Evolutionary conservation across 2,797 vertebrate species (phyloP).

Genomic region (Tachyglossus aculeatus): DNA sequence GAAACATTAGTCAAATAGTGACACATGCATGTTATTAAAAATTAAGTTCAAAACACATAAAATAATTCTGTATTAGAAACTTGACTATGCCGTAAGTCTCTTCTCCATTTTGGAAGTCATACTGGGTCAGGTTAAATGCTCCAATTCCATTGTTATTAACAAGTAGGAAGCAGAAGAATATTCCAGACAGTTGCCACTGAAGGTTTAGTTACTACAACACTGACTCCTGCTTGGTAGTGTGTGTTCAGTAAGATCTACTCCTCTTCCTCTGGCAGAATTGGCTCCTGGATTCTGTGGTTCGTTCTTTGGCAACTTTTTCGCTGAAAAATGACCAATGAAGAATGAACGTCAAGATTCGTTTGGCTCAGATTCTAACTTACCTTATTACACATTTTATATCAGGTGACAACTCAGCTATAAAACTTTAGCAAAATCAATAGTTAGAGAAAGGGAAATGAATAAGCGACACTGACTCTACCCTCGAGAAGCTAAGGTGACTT

Average conservation of each 20-base stretch:
- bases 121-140: slow-evolving; percentile 82
- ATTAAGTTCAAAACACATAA: slow-evolving; percentile 80
- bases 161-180: slow-evolving; percentile 79
- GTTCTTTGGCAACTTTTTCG: slow-evolving; percentile 97
- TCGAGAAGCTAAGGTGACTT: too few relatives aligned
- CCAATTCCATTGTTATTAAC: slow-evolving; percentile 85
- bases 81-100: slow-evolving; percentile 90
- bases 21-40: slow-evolving; percentile 90
- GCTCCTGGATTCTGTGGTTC: slow-evolving; percentile 88
- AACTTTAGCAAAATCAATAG: too few relatives aligned
- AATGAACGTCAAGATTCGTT: slow-evolving; percentile 6
- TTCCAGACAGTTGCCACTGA: slow-evolving; percentile 71
- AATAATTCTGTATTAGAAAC: slow-evolving; percentile 90
- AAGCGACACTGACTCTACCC: too few relatives aligned
- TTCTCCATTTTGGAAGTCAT: slow-evolving; percentile 87
- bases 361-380: too few relatives aligned
- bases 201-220: slow-evolving; percentile 94
- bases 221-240: slow-evolving; percentile 90
- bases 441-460: too few relatives aligned
- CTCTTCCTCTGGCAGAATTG: slow-evolving; percentile 86
- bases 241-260: slow-evolving; percentile 95
- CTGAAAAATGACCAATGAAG: slow-evolving; percentile 72
- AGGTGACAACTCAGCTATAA: too few relatives aligned
- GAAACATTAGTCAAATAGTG: slow-evolving; percentile 81
- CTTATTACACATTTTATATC: too few relatives aligned